phyloP scores from a whole-genome alignment of 2,113 vertebrate species.

The Petrocephalus microphthalmus region DNA sequence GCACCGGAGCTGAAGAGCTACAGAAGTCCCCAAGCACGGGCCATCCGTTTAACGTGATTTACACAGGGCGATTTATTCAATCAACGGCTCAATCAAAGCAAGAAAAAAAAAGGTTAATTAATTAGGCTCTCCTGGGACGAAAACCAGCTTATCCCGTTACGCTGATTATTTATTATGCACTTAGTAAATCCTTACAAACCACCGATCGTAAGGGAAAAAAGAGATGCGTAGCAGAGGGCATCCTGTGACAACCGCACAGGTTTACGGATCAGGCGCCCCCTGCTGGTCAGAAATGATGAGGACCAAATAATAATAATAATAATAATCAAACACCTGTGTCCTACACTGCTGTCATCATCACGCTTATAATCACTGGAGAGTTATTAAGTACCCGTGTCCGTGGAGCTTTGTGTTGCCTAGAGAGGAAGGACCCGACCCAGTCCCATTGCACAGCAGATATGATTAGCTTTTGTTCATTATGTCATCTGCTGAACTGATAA shows the following conservation, averaged over 20 bases:
- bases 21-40: conserved; percentile 1
- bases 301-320: background rate
- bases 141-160: background rate
- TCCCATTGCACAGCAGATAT: background rate
- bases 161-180: conserved; percentile 3
- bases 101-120: background rate
- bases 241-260: background rate
- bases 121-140: background rate
- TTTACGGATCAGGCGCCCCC: background rate
- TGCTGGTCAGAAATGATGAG: background rate
- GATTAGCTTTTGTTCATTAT: background rate
- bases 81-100: conserved; percentile 1
- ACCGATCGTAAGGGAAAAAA: background rate
- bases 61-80: conserved; percentile 1
- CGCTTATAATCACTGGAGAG: background rate
- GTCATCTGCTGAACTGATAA: background rate
- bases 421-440: background rate
- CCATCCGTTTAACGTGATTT: background rate
- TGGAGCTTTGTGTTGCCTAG: background rate
- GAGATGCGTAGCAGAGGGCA: background rate
- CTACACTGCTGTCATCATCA: background rate
- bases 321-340: background rate
- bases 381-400: background rate
- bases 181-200: background rate
- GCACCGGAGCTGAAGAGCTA: background rate